These are phyloP conservation scores for Marmota flaviventris DNA, from an alignment of 2,113 vertebrate species.

Conservation along the genomic window DNA sequence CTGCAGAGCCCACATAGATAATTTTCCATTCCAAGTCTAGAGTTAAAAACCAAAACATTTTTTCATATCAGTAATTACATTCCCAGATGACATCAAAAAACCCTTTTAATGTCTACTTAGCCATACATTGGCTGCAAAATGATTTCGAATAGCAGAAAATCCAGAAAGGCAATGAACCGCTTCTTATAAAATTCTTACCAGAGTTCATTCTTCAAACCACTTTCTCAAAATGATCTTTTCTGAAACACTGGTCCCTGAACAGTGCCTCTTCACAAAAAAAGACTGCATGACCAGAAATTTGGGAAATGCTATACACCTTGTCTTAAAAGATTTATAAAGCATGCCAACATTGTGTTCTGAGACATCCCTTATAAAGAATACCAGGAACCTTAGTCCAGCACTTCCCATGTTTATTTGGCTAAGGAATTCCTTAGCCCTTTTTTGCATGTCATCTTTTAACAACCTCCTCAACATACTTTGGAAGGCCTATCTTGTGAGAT, in stretches of 20 bases:
- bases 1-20: conserved; percentile 92
- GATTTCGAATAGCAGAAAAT: conserved; percentile 58
- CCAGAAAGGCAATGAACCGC: conserved; percentile 5
- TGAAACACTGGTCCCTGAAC: background rate
- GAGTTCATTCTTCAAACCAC: background rate
- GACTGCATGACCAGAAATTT: background rate
- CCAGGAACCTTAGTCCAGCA: background rate
- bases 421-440: background rate
- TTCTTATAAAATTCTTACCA: conserved; percentile 46
- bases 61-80: conserved; percentile 65
- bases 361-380: conserved; percentile 1
- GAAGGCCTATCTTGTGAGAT: background rate
- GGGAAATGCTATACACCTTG: background rate
- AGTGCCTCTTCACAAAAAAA: conserved; percentile 24
- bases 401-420: background rate
- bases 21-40: conserved; percentile 93
- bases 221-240: conserved; percentile 54
- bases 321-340: background rate
- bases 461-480: background rate
- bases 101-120: conserved; percentile 10
- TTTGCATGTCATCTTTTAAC: background rate
- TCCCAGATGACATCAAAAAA: conserved; percentile 21
- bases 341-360: background rate
- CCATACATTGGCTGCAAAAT: conserved; percentile 22
- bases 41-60: conserved; percentile 78